A percentile compares a stretch with the other conserved stretches of the same genome.
These are phyloP conservation scores for Tetrapedia diversipes DNA, from an alignment of 2,888 invertebrate species.

Conservation along the genomic window DNA sequence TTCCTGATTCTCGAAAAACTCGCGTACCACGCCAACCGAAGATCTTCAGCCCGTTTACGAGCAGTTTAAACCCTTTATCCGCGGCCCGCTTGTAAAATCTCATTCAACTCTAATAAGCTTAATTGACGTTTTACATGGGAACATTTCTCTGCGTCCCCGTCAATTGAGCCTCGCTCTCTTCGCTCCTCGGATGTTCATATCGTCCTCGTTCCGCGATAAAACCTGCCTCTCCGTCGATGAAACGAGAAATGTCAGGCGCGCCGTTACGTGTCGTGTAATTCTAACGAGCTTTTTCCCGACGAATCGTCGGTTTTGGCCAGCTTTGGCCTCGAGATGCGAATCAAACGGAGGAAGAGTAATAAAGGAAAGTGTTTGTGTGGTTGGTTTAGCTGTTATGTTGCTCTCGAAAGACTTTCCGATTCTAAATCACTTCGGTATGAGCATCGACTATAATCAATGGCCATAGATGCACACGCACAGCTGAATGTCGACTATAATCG, in stretches of 20 bases:
- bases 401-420: no score
- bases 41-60: no score
- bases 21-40: no score
- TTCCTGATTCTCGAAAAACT: no score
- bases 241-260: constrained; percentile 46
- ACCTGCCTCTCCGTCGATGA: constrained; percentile 29
- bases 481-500: no score
- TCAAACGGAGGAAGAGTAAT: not conserved
- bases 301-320: constrained; percentile 53
- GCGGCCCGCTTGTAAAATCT: not conserved
- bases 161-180: constrained; percentile 22
- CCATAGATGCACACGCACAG: no score
- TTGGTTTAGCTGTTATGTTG: no score
- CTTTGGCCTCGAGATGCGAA: constrained; percentile 23
- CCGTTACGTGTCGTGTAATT: constrained; percentile 63
- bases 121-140: not conserved
- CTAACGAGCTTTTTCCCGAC: constrained; percentile 51
- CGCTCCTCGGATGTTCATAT: not conserved
- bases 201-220: constrained; percentile 27
- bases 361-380: no score
- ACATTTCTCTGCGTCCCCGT: not conserved
- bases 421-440: no score
- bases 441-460: no score
- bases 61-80: no score
- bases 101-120: not conserved